Conservation (phyloP, 2,797 vertebrate genomes). For the Mycteria americana region DNA sequence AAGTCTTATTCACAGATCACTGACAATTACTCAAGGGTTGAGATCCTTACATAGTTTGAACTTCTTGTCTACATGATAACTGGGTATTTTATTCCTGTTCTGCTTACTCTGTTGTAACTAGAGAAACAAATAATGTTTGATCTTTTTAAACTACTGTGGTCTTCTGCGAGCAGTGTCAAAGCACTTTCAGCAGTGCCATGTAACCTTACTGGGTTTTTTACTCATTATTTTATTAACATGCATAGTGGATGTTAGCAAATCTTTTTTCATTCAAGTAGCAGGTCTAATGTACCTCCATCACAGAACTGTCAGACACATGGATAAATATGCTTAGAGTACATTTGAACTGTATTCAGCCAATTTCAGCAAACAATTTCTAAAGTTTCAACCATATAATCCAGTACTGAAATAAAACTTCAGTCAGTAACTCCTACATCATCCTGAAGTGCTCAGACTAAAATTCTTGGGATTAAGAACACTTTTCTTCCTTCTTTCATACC, state of each 20-base stretch:
- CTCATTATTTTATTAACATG: background rate
- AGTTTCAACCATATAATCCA: background rate
- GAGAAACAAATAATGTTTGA: background rate
- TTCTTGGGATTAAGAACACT: background rate
- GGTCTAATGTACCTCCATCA: background rate
- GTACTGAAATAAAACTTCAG: background rate
- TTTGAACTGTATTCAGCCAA: background rate
- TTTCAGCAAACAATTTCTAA: background rate
- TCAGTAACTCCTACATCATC: background rate
- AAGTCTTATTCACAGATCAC: background rate
- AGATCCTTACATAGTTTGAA: background rate
- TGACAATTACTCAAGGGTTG: background rate
- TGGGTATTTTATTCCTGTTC: background rate
- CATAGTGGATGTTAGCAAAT: background rate
- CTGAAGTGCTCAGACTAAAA: background rate
- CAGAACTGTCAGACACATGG: background rate
- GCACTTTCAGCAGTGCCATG: background rate
- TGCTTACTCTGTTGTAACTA: background rate
- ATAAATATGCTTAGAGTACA: background rate
- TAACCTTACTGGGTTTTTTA: background rate
- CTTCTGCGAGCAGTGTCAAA: background rate
- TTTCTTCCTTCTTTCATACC: background rate
- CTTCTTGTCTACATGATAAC: background rate
- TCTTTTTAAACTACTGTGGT: background rate
- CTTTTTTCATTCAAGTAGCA: background rate